phyloP scores from a whole-genome alignment of 2,113 vertebrate genomes.

The Morone saxatilis region DNA sequence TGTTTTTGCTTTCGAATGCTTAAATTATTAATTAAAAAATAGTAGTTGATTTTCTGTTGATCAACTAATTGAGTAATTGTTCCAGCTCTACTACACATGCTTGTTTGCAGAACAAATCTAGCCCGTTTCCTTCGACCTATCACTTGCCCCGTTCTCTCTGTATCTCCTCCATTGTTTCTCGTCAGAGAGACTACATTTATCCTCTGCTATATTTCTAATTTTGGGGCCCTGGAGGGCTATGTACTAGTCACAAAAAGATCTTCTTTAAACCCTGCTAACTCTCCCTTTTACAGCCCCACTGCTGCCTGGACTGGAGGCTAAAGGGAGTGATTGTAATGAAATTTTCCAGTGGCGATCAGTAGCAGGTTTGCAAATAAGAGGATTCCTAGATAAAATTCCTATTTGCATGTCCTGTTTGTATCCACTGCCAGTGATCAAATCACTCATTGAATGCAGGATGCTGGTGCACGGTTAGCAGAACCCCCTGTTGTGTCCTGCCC shows the following conservation, averaged over 20 bases:
- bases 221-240: background rate
- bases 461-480: slow-evolving; percentile 17
- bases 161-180: slow-evolving; percentile 18
- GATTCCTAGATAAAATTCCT: slow-evolving; percentile 36
- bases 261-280: slow-evolving; percentile 33
- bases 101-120: background rate
- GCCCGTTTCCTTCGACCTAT: background rate
- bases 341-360: slow-evolving; percentile 41
- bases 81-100: background rate
- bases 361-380: slow-evolving; percentile 31
- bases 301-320: slow-evolving; percentile 17
- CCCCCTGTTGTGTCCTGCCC: slow-evolving; percentile 49
- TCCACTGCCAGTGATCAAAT: slow-evolving; percentile 49
- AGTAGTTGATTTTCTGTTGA: no score
- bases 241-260: slow-evolving; percentile 30
- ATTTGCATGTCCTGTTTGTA: slow-evolving; percentile 54
- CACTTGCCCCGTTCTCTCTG: background rate
- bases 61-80: background rate
- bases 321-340: slow-evolving; percentile 30
- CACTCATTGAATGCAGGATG: slow-evolving; percentile 35
- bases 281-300: slow-evolving; percentile 14
- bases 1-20: background rate
- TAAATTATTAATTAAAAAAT: background rate
- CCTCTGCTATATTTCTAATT: slow-evolving; percentile 51
- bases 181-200: slow-evolving; percentile 16